A percentile compares a stretch with the other conserved stretches of the same genome.
These are phyloP conservation scores for Salvelinus namaycush DNA, from an alignment of 2,113 vertebrate species.

Conservation along the genomic window DNA sequence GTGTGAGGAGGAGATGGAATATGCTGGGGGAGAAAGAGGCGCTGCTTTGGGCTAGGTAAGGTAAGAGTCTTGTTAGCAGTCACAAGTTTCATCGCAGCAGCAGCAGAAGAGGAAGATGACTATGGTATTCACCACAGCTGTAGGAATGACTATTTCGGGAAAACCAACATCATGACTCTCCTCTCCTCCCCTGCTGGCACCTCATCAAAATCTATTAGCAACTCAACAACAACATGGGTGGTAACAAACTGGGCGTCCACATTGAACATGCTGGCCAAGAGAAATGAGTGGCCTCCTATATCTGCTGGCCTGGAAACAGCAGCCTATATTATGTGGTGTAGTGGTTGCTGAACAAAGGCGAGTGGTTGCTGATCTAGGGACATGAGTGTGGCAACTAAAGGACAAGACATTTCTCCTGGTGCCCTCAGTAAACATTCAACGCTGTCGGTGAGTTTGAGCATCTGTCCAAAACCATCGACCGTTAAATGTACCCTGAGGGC, in stretches of 20 bases:
- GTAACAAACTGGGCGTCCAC: slow-evolving; percentile 13
- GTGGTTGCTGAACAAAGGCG: no score
- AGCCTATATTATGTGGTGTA: not conserved
- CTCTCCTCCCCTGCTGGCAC: slow-evolving; percentile 23
- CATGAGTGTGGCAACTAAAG: not conserved
- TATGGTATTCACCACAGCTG: slow-evolving; percentile 20
- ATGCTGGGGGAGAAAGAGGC: slow-evolving; percentile 19
- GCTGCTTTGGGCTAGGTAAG: not conserved
- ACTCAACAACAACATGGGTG: slow-evolving; percentile 11
- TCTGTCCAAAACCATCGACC: slow-evolving; percentile 94
- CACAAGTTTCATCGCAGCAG: not conserved
- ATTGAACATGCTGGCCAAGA: not conserved
- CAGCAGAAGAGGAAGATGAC: slow-evolving; percentile 34
- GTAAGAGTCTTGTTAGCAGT: slow-evolving; percentile 16
- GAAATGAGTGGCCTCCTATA: not conserved
- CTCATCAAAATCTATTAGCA: not conserved
- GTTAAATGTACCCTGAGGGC: slow-evolving; percentile 99
- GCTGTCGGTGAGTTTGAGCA: slow-evolving; percentile 97
- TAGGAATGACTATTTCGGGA: slow-evolving; percentile 41
- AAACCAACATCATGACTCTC: slow-evolving; percentile 31
- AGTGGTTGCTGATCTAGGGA: no score
- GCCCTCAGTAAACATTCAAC: slow-evolving; percentile 94
- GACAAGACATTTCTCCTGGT: slow-evolving; percentile 55
- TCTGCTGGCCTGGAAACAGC: not conserved
- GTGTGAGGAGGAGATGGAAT: slow-evolving; percentile 19